These are phyloP conservation scores for Drosophila lini DNA, from an alignment of 1,140 invertebrate genomes.

Conservation along the genomic window DNA sequence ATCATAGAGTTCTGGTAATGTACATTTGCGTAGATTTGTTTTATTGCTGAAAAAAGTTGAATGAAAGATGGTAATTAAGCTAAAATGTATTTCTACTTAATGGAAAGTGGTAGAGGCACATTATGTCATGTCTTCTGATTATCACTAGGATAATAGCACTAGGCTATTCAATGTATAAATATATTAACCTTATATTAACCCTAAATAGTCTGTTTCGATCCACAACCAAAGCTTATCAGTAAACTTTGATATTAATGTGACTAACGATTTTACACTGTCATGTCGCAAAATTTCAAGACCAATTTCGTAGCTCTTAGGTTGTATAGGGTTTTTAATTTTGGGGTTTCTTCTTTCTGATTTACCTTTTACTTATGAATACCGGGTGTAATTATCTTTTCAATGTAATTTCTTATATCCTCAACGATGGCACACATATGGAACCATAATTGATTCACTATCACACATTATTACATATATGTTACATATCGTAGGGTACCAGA, in stretches of 20 bases:
- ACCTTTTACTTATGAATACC: too few species aligned
- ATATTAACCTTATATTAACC: too few species aligned
- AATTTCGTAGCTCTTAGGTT: neutral
- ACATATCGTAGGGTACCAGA: conserved; percentile 7
- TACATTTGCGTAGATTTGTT: conserved; percentile 1
- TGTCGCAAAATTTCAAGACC: too few species aligned
- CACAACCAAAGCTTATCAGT: too few species aligned
- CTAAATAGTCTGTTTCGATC: too few species aligned
- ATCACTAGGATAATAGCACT: neutral
- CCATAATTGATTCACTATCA: conserved; percentile 14
- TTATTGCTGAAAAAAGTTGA: neutral
- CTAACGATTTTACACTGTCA: too few species aligned
- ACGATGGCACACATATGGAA: neutral
- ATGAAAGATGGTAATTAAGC: conserved; percentile 1
- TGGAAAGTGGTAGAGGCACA: neutral
- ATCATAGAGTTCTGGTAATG: conserved; percentile 38
- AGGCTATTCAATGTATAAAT: neutral
- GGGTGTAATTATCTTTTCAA: neutral
- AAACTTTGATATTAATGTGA: too few species aligned
- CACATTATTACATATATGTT: conserved; percentile 19
- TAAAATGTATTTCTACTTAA: neutral
- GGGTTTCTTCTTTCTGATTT: neutral
- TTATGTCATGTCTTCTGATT: too few species aligned
- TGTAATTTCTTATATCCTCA: neutral
- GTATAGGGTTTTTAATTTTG: too few species aligned